Evolutionary conservation across 2,113 vertebrate genomes (phyloP).

Genomic region (Garra rufa): DNA sequence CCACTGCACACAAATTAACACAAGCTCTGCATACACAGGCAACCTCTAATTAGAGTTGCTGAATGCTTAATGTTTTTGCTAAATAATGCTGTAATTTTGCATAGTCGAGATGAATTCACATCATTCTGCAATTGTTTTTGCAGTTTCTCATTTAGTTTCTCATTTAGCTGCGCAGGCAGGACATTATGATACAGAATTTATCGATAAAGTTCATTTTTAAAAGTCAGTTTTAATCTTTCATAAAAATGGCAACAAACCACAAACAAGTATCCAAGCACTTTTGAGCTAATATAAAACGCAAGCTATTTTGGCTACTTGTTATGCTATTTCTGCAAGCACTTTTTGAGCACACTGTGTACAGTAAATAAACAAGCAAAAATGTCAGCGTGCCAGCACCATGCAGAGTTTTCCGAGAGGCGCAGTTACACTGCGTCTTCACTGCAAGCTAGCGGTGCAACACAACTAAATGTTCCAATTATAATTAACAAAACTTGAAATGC

Average conservation of each 20-base stretch:
- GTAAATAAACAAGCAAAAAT: slow-evolving; percentile 7
- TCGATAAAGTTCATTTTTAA: neutral
- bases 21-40: neutral
- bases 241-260: neutral
- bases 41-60: slow-evolving; percentile 3
- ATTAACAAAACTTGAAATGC: neutral
- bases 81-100: slow-evolving; percentile 4
- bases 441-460: neutral
- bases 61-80: neutral
- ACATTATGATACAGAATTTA: neutral
- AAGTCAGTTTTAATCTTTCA: neutral
- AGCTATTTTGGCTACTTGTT: neutral
- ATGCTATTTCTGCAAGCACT: neutral
- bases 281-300: neutral
- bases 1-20: slow-evolving; percentile 26
- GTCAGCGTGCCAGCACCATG: neutral
- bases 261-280: neutral
- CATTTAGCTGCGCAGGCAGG: neutral
- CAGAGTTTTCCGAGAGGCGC: neutral
- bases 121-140: neutral
- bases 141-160: neutral
- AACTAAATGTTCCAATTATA: neutral
- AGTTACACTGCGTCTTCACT: neutral
- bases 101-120: slow-evolving; percentile 7
- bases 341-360: neutral